Conservation (phyloP, 1,140 invertebrate species). For the Formica exsecta region DNA sequence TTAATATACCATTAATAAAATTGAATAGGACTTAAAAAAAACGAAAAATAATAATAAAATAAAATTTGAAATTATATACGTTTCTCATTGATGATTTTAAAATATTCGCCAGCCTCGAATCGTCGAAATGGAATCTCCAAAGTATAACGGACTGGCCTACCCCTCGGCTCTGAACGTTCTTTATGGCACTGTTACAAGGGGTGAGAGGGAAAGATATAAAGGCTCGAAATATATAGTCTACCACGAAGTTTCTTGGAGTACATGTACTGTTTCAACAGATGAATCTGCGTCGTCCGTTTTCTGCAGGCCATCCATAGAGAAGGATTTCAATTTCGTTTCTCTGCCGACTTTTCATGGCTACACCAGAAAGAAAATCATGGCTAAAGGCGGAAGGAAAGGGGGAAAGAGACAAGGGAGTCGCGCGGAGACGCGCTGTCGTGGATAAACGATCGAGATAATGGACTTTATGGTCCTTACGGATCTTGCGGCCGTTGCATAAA, state of each 20-base stretch:
- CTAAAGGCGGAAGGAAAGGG: background rate
- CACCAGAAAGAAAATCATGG: constrained; percentile 16
- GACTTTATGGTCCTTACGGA: constrained; percentile 70
- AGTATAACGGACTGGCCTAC: constrained; percentile 29
- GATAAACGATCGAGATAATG: constrained; percentile 76
- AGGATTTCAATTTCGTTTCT: constrained; percentile 66
- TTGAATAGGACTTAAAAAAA: background rate
- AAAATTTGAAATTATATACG: background rate
- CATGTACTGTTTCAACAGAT: constrained; percentile 42
- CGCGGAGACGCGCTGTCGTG: constrained; percentile 26
- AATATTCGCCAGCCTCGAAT: background rate
- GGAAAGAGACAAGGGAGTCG: background rate
- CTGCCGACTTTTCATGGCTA: constrained; percentile 31
- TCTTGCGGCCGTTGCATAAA: constrained; percentile 75
- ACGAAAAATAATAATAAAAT: constrained; percentile 4
- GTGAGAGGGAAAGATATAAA: constrained; percentile 41
- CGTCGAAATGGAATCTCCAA: background rate
- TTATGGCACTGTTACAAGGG: constrained; percentile 19
- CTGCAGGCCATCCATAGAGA: constrained; percentile 58
- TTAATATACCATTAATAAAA: constrained; percentile 7
- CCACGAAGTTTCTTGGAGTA: constrained; percentile 40
- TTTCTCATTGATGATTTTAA: constrained; percentile 1
- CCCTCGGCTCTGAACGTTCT: constrained; percentile 20
- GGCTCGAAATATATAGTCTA: constrained; percentile 44
- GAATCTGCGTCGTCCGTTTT: constrained; percentile 52